Evolutionary conservation across 2,113 vertebrate species (phyloP).

Genomic region (Catagonus wagneri): DNA sequence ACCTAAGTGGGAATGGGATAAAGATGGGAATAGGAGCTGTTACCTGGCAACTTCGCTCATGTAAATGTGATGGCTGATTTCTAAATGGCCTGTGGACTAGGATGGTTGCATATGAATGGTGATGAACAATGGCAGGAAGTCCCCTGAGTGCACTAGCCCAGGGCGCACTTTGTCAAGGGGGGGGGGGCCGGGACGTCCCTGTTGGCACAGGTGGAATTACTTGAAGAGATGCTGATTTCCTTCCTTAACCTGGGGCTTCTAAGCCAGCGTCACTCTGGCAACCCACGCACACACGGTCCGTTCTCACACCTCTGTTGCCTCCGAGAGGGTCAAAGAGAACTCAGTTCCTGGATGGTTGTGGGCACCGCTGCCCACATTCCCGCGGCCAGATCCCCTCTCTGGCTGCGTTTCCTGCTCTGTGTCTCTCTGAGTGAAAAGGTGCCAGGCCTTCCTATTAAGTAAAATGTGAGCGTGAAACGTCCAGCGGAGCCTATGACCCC

Average conservation of each 20-base stretch:
- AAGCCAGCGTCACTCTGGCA: background rate
- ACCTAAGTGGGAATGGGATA: background rate
- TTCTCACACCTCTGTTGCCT: background rate
- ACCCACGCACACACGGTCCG: accelerated
- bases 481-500: background rate
- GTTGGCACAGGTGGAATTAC: accelerated
- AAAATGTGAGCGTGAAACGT: background rate
- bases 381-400: background rate
- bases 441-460: background rate
- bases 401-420: background rate
- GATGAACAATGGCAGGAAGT: background rate
- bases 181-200: background rate
- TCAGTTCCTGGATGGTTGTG: accelerated
- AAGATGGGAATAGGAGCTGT: background rate
- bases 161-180: accelerated
- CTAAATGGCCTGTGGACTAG: background rate
- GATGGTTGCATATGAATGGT: background rate
- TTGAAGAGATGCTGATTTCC: background rate
- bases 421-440: background rate
- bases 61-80: background rate
- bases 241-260: background rate
- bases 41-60: background rate
- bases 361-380: background rate
- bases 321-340: background rate
- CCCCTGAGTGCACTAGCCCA: background rate